Evolutionary conservation across 2,888 invertebrate genomes (phyloP).

Genomic region (Caenorhabditis uteleia): DNA sequence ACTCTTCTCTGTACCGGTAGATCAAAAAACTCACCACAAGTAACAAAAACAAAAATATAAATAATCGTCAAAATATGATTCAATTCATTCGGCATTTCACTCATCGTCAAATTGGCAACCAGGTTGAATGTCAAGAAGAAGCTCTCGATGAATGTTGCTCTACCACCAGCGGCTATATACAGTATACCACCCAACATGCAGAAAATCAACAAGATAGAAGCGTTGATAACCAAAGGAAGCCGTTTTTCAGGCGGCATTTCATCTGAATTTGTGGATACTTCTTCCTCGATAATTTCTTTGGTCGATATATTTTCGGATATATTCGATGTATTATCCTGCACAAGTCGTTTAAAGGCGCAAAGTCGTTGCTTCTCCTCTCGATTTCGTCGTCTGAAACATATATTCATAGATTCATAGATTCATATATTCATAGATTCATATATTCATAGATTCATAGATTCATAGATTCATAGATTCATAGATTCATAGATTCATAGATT

Average conservation of each 20-base stretch:
- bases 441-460: background rate
- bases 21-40: slow-evolving; percentile 55
- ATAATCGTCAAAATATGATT: slow-evolving; percentile 64
- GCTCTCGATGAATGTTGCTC: slow-evolving; percentile 65
- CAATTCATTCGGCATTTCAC: slow-evolving; percentile 66
- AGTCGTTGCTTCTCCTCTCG: slow-evolving; percentile 19
- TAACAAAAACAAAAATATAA: slow-evolving; percentile 69
- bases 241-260: slow-evolving; percentile 48
- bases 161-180: slow-evolving; percentile 65
- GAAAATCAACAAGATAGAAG: slow-evolving; percentile 68
- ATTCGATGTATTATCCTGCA: slow-evolving; percentile 14
- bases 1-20: too few species aligned
- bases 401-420: background rate
- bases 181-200: slow-evolving; percentile 67
- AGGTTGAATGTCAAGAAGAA: slow-evolving; percentile 69
- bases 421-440: background rate
- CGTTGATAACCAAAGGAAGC: slow-evolving; percentile 67
- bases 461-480: too few species aligned
- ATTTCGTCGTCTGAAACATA: slow-evolving; percentile 3
- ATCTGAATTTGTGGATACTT: slow-evolving; percentile 18
- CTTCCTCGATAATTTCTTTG: slow-evolving; percentile 14
- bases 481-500: too few species aligned
- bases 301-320: slow-evolving; percentile 23
- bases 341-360: slow-evolving; percentile 24
- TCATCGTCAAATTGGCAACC: slow-evolving; percentile 69